Conservation (phyloP, 2,888 invertebrate species). For the Helobdella robusta region DNA sequence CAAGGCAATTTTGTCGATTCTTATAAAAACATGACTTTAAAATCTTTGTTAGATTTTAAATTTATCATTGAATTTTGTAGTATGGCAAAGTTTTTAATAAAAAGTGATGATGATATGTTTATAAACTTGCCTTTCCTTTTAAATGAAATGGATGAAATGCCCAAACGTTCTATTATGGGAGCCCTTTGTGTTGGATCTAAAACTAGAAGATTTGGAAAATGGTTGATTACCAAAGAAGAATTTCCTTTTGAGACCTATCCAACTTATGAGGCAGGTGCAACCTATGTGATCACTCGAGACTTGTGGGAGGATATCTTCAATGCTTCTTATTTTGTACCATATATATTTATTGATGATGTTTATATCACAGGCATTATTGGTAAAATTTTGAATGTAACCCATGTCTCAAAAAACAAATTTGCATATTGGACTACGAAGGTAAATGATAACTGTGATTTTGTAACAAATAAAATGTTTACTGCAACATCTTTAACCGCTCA, state of each 20-base stretch:
- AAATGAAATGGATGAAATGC: slow-evolving; percentile 14
- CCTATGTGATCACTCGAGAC: slow-evolving; percentile 34
- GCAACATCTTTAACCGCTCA: slow-evolving; percentile 28
- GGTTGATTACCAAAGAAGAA: slow-evolving; percentile 28
- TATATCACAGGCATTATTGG: slow-evolving; percentile 37
- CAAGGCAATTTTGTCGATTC: slow-evolving; percentile 33
- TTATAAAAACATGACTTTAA: slow-evolving; percentile 35
- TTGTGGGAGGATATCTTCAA: slow-evolving; percentile 29
- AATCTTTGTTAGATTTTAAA: slow-evolving; percentile 35
- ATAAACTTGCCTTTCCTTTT: slow-evolving; percentile 34
- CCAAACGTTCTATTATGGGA: slow-evolving; percentile 32
- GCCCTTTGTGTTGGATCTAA: slow-evolving; percentile 31
- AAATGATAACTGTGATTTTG: slow-evolving; percentile 31
- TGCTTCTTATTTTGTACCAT: slow-evolving; percentile 32
- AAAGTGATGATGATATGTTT: slow-evolving; percentile 37
- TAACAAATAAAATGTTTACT: slow-evolving; percentile 27
- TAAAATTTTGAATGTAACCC: slow-evolving; percentile 31
- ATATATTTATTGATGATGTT: slow-evolving; percentile 36
- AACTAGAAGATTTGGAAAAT: slow-evolving; percentile 32
- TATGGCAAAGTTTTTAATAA: slow-evolving; percentile 31
- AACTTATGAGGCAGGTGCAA: slow-evolving; percentile 34
- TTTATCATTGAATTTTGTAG: slow-evolving; percentile 32
- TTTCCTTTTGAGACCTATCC: slow-evolving; percentile 33
- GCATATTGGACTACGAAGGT: slow-evolving; percentile 32
- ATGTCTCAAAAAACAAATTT: slow-evolving; percentile 31